A percentile compares a stretch with the other conserved stretches of the same genome.
Conservation (phyloP, 2,797 vertebrate genomes). For the Podarcis siculus region DNA sequence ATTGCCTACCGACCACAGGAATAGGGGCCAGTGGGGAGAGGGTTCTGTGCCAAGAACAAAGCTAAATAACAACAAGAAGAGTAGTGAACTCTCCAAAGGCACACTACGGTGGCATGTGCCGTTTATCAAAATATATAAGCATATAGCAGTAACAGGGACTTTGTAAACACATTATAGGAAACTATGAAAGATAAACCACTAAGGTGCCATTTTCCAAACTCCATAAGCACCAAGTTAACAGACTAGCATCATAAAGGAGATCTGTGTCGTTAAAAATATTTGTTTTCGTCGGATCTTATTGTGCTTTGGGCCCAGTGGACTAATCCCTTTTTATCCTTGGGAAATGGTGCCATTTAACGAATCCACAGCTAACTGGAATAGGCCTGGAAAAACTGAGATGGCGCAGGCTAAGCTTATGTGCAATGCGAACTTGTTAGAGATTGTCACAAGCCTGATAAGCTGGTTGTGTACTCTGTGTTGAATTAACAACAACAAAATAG, state of each 20-base stretch:
- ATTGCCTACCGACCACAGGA: slow-evolving; percentile 62
- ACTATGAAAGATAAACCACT: slow-evolving; percentile 79
- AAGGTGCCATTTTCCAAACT: slow-evolving; percentile 73
- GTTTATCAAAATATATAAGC: slow-evolving; percentile 77
- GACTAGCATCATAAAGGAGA: slow-evolving; percentile 70
- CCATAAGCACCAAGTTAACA: slow-evolving; percentile 72
- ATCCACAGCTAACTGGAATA: neutral
- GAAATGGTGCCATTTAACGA: slow-evolving; percentile 49
- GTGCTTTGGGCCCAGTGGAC: slow-evolving; percentile 56
- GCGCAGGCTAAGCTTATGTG: neutral
- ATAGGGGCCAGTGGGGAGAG: slow-evolving; percentile 60
- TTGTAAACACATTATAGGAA: slow-evolving; percentile 76
- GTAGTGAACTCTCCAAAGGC: slow-evolving; percentile 75
- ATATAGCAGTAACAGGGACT: slow-evolving; percentile 69
- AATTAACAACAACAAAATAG: too few relatives aligned
- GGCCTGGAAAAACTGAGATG: neutral
- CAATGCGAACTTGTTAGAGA: neutral
- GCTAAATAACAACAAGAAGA: slow-evolving; percentile 67
- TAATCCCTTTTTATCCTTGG: slow-evolving; percentile 45
- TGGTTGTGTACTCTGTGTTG: neutral
- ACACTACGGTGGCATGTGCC: slow-evolving; percentile 60
- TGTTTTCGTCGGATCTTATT: slow-evolving; percentile 65
- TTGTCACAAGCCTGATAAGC: neutral
- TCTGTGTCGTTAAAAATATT: slow-evolving; percentile 70
- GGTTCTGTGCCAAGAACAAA: slow-evolving; percentile 64